Conservation (phyloP, 37 sponge, comb jelly and placozoan genomes). For the Eunapius fragilis region DNA sequence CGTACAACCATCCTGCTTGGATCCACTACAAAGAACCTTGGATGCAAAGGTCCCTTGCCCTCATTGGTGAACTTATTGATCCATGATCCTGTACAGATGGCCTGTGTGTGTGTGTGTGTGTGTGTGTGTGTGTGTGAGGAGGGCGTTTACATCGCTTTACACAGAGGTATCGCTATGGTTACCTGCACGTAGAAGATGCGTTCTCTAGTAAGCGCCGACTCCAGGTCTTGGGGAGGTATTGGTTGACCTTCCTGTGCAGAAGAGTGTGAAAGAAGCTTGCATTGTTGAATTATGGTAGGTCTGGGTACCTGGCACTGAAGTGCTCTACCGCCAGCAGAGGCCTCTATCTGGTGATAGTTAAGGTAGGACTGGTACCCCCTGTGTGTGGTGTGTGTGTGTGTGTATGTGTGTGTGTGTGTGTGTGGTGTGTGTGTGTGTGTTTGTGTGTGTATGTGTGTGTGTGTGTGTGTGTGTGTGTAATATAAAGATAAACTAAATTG, state of each 20-base stretch:
- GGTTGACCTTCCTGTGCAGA: constrained; percentile 35
- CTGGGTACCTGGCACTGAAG: constrained; percentile 22
- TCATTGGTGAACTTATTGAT: constrained; percentile 79
- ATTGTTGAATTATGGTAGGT: background rate
- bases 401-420: background rate
- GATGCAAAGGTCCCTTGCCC: constrained; percentile 81
- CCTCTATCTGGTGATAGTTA: constrained; percentile 10
- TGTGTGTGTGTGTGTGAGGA: background rate
- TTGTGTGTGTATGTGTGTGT: background rate
- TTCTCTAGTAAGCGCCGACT: constrained; percentile 11
- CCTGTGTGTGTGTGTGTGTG: constrained; percentile 11
- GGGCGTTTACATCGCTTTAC: too few relatives aligned
- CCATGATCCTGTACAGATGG: constrained; percentile 63
- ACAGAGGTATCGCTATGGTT: background rate
- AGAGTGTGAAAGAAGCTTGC: too few relatives aligned
- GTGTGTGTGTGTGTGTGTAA: background rate
- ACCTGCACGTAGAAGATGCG: constrained; percentile 40
- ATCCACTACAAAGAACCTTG: constrained; percentile 72
- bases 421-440: constrained; percentile 1
- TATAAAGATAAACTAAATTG: background rate
- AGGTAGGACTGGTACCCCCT: constrained; percentile 20
- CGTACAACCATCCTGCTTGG: constrained; percentile 33
- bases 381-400: background rate
- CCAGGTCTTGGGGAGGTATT: background rate
- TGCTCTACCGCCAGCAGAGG: constrained; percentile 22